Conservation (phyloP, 1,140 invertebrate genomes). For the Cotesia typhae region DNA sequence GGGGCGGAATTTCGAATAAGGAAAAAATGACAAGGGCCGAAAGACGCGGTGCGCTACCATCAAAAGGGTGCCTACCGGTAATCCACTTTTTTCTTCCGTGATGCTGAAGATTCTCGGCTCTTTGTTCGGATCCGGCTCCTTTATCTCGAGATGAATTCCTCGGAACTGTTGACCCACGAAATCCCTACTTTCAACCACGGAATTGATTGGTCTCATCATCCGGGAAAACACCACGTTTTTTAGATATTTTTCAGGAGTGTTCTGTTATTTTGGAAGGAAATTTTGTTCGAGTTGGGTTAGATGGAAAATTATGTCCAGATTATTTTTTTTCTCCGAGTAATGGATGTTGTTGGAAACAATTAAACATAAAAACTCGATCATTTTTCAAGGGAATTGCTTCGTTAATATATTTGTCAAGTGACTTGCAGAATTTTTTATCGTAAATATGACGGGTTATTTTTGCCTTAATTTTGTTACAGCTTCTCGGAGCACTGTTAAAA, state of each 20-base stretch:
- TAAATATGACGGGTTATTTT: too few relatives aligned
- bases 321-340: too few relatives aligned
- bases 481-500: too few relatives aligned
- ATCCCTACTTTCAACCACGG: not conserved
- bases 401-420: too few relatives aligned
- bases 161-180: constrained; percentile 9
- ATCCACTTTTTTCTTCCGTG: constrained; percentile 22
- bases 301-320: too few relatives aligned
- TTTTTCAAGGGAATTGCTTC: too few relatives aligned
- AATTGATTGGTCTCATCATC: constrained; percentile 26
- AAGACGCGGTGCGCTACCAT: constrained; percentile 3
- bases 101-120: not conserved
- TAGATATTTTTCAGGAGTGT: not conserved
- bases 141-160: constrained; percentile 14
- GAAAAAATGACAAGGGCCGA: constrained; percentile 3
- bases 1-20: not conserved
- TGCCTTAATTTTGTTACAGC: too few relatives aligned
- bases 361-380: too few relatives aligned
- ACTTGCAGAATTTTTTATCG: too few relatives aligned
- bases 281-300: too few relatives aligned
- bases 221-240: not conserved
- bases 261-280: too few relatives aligned
- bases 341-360: too few relatives aligned
- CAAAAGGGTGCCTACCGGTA: constrained; percentile 10
- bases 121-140: not conserved